phyloP scores from a whole-genome alignment of 2,888 invertebrate species.

The Lacanobia oleracea region DNA sequence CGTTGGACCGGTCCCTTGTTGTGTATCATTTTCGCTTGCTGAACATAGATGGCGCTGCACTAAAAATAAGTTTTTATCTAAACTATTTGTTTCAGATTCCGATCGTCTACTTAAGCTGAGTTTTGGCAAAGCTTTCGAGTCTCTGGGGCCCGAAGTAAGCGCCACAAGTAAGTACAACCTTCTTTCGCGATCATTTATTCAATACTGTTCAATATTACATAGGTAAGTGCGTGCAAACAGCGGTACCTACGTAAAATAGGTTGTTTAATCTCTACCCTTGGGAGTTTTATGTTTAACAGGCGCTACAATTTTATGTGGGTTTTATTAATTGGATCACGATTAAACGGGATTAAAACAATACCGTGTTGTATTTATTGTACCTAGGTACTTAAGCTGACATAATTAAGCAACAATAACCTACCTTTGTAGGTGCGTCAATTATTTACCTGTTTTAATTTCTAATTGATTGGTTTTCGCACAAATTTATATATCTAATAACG shows the following conservation, averaged over 20 bases:
- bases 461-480: not conserved
- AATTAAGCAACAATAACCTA: not conserved
- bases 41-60: conserved; percentile 71
- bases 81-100: conserved; percentile 83
- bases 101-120: conserved; percentile 88
- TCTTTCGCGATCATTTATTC: conserved; percentile 61
- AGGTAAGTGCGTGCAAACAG: conserved; percentile 63
- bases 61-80: not conserved
- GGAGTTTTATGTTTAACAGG: conserved; percentile 41
- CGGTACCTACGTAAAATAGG: conserved; percentile 42
- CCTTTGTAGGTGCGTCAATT: not conserved
- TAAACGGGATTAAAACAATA: conserved; percentile 38
- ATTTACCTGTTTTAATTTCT: not conserved
- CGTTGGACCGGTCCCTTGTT: too few relatives aligned
- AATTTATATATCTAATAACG: not conserved
- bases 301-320: conserved; percentile 36
- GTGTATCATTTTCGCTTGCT: not conserved
- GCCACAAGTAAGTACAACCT: conserved; percentile 92
- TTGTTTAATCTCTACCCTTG: conserved; percentile 34
- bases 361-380: not conserved
- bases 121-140: conserved; percentile 90
- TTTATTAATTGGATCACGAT: conserved; percentile 38
- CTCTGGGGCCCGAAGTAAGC: conserved; percentile 93
- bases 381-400: not conserved
- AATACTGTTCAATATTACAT: conserved; percentile 62